Base-by-base conservation (phyloP, 1,140 invertebrate species). In the Tetragnatha versicolor region DNA sequence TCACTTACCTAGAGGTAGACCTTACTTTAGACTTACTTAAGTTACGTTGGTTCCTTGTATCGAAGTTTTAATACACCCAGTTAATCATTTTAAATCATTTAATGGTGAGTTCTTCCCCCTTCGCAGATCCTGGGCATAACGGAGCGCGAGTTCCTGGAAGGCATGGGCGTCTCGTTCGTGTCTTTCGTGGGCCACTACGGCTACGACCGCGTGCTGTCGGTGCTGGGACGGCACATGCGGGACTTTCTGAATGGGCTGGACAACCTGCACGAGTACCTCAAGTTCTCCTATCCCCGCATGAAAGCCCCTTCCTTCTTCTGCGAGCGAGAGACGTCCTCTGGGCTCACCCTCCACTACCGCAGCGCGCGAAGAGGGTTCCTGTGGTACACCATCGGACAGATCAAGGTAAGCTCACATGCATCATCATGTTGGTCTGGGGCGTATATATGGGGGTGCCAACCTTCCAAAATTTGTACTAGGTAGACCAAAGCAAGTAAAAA, bases 381-480 rank as follows among this genome's bases (percentile, higher is more conserved):
- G 2, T 95, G 96, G 85, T 99, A 98, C 83, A 96, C 96, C 0
- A 97, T 97, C 91, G 97, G 97, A 6, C 96, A 98, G 86, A 97
- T 98, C 65, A 90, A 93, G 85, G 76, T 69, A 60, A 53, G 12
- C 17, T 51, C 47, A 51, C 39, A 9, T 42, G 6, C 39, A 42
- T 6, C 7, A 42, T 9, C 39, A 6, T 42, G 6, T 20, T 3
- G 25, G 2, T 22, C 51, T 10, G 51, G 20, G 12, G 9, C 12
- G 12, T 10, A 20, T n/a, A 20, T 47, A 47, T 12, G 45, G 22
- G 2, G 17, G 45, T 20, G n/a, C n/a, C n/a, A n/a, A n/a, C n/a
- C n/a, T n/a, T n/a, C n/a, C n/a, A n/a, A n/a, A n/a, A 47, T 47
- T 47, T 47, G 42, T 47, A 47, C 42, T 47, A 3, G 12, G 2